Evolutionary conservation across 1,140 invertebrate genomes (phyloP).

Genomic region (Sycobia sp.): DNA sequence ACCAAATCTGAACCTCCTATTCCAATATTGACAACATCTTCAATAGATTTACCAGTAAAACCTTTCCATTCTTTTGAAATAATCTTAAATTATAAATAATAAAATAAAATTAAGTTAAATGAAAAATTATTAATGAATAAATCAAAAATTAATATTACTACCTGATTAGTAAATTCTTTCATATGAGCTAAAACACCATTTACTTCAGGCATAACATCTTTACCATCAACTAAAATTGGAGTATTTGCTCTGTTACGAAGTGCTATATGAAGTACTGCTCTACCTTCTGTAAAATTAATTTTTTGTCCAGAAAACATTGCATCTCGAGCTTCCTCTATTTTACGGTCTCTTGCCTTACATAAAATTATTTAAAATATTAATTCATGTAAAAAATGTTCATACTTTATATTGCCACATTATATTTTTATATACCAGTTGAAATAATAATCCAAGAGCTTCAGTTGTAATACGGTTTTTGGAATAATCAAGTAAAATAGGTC

Average conservation of each 20-base stretch:
- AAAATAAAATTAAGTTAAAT: slow-evolving; percentile 42
- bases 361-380: slow-evolving; percentile 32
- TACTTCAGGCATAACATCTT: slow-evolving; percentile 94
- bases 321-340: slow-evolving; percentile 84
- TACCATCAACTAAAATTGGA: slow-evolving; percentile 83
- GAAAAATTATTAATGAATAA: background rate
- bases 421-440: slow-evolving; percentile 70
- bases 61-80: slow-evolving; percentile 79
- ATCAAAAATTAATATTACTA: slow-evolving; percentile 48
- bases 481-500: slow-evolving; percentile 90
- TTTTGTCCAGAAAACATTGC: slow-evolving; percentile 94
- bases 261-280: slow-evolving; percentile 94
- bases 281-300: slow-evolving; percentile 97
- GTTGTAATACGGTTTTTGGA: slow-evolving; percentile 94
- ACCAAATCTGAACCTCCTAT: slow-evolving; percentile 98
- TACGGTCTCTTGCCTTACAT: slow-evolving; percentile 76
- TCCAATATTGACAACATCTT: slow-evolving; percentile 98
- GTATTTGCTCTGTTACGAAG: slow-evolving; percentile 84
- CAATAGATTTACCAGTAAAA: slow-evolving; percentile 93
- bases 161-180: slow-evolving; percentile 86
- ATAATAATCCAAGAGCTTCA: slow-evolving; percentile 74
- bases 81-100: slow-evolving; percentile 66
- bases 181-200: slow-evolving; percentile 92
- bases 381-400: slow-evolving; percentile 2
- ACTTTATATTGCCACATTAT: no score